Conservation (phyloP, 2,113 vertebrate species). For the Rhinopithecus roxellana region DNA sequence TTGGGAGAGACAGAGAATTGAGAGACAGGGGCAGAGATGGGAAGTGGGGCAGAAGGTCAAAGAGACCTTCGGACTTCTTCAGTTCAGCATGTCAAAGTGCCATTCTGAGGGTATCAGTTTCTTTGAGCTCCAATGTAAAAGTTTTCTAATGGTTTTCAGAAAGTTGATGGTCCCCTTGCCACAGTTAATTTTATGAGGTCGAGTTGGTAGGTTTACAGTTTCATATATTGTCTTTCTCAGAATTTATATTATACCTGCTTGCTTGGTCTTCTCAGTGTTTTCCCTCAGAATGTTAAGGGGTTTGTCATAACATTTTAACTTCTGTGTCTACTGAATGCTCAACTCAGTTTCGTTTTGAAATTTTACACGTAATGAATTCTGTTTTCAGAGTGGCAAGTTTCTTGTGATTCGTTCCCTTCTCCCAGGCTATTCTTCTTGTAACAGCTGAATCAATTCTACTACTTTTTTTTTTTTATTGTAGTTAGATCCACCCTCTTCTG, state of each 20-base stretch:
- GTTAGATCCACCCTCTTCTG: neutral
- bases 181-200: neutral
- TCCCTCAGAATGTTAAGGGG: neutral
- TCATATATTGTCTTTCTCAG: neutral
- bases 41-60: neutral
- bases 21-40: neutral
- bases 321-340: neutral
- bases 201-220: slow-evolving; percentile 34
- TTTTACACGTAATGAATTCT: neutral
- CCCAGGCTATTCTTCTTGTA: neutral
- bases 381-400: neutral
- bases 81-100: neutral
- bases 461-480: neutral
- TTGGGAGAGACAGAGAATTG: neutral
- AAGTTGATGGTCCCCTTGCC: neutral
- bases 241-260: neutral
- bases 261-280: neutral
- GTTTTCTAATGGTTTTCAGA: neutral
- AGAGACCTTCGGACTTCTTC: neutral
- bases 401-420: slow-evolving; percentile 19
- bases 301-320: slow-evolving; percentile 16
- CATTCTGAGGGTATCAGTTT: neutral
- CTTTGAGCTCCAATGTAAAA: neutral
- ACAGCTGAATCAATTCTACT: neutral
- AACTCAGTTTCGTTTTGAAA: neutral